Evolutionary conservation across 30 jellyfish, hydroid and myxozoan species (phyloP).

Genomic region (Cassiopea andromeda): DNA sequence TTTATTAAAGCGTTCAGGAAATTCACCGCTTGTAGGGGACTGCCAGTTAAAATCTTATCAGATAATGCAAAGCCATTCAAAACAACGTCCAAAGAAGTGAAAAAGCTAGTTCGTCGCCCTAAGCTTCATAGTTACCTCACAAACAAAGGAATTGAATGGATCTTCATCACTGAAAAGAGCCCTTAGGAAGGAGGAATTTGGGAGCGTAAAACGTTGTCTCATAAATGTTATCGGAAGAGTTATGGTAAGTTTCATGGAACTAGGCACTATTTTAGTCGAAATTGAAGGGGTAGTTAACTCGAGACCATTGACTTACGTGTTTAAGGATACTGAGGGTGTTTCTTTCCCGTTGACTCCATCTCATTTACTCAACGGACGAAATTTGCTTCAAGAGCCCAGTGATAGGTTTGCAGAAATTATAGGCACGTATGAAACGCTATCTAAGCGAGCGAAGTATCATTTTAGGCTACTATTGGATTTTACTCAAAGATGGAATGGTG

Average conservation of each 20-base stretch:
- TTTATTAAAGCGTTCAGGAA: constrained; percentile 25
- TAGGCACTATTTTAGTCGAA: constrained; percentile 31
- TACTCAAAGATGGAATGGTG: constrained; percentile 11
- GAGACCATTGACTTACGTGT: constrained; percentile 40
- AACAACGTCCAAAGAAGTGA: constrained; percentile 37
- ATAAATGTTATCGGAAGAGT: constrained; percentile 32
- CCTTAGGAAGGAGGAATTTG: constrained; percentile 71
- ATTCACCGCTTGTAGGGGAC: constrained; percentile 36
- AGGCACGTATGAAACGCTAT: constrained; percentile 15
- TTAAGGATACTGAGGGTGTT: neutral
- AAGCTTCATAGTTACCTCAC: neutral
- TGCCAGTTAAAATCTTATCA: constrained; percentile 30
- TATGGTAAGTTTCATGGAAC: constrained; percentile 19
- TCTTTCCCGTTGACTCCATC: constrained; percentile 18
- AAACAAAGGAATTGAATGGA: constrained; percentile 31
- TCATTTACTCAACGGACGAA: constrained; percentile 10
- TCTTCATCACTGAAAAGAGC: constrained; percentile 11
- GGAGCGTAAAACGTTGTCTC: constrained; percentile 46
- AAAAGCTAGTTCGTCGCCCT: constrained; percentile 16
- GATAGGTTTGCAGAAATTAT: constrained; percentile 19
- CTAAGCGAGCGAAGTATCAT: constrained; percentile 13
- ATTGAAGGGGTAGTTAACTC: constrained; percentile 44
- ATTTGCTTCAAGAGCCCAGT: constrained; percentile 12
- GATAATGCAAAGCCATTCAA: constrained; percentile 56
- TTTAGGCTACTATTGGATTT: constrained; percentile 13